These are phyloP conservation scores for Charanyca ferruginea DNA, from an alignment of 2,888 invertebrate genomes.

Conservation along the genomic window DNA sequence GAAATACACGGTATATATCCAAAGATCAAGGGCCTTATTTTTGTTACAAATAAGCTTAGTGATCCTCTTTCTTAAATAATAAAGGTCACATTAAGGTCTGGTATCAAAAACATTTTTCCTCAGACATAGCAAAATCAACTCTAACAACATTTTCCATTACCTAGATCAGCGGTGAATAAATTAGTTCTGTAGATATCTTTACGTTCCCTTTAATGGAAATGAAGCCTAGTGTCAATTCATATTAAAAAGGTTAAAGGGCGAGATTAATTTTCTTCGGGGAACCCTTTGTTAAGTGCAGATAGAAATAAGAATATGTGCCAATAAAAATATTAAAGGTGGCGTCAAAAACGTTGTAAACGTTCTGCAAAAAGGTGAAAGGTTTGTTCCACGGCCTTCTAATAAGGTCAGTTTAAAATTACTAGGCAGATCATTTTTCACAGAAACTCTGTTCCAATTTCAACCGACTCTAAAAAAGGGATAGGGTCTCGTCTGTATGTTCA, in stretches of 20 bases:
- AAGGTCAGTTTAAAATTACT: no score
- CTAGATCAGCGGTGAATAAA: constrained; percentile 6
- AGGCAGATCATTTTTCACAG: no score
- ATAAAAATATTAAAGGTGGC: no score
- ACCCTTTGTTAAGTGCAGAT: constrained; percentile 8
- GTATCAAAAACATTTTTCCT: neutral
- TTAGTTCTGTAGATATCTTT: constrained; percentile 19
- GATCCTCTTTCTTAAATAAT: neutral
- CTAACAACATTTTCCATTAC: neutral
- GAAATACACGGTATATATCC: no score
- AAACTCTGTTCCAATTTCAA: no score
- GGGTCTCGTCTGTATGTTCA: no score
- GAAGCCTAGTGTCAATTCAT: constrained; percentile 38
- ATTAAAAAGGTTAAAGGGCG: constrained; percentile 2
- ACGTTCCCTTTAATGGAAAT: constrained; percentile 8
- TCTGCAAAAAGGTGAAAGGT: no score
- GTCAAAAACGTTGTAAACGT: no score
- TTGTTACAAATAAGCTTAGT: neutral
- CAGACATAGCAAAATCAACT: neutral
- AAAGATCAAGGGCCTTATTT: neutral
- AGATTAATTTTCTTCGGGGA: constrained; percentile 35
- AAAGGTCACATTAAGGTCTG: no score
- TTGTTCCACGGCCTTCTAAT: no score
- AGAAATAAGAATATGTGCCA: constrained; percentile 13
- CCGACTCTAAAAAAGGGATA: no score